Base-by-base conservation (phyloP, 2,797 vertebrate genomes). In the Phrynocephalus vlangalii region DNA sequence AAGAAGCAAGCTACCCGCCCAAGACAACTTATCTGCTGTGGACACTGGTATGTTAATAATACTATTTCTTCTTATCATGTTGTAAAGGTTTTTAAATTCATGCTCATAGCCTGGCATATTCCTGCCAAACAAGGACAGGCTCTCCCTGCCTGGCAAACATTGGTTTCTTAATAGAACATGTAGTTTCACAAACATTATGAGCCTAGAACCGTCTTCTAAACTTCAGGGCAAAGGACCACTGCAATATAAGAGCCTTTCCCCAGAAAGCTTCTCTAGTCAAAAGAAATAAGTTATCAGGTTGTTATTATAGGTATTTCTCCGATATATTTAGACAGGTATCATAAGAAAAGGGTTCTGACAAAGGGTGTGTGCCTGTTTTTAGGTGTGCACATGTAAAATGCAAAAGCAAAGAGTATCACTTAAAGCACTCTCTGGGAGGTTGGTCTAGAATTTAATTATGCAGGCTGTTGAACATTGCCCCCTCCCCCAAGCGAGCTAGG, bases 41-140 rank as follows among this genome's bases (percentile, higher is more conserved):
- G 78, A 85, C 87, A 88, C 84, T 24, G 63, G 83, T 88, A 56
- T 82, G 87, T 81, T 70, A 76, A 88, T 70, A 76, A 88, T 88
- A 85, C 71, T 88, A 82, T 44, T 82, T 88, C 76, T 82, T 72
- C 83, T 88, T 88, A 88, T 88, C 87, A 60, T 44, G 78, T 50
- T 85, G 83, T 63, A 85, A 81, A 88, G 87, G 87, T 88, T 71
- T 88, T 82, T 85, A 82, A 68, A 88, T 85, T 76, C 78, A 38
- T 75, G 71, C n/a, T 76, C 18, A 68, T 24, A 77, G 83, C 9
- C 16, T 85, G 63, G 50, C 78, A 82, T 68, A 38, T 30, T 66
- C 63, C 76, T 63, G 18, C 81, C 78, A 80, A 60, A 77, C 26
- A 82, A 73, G 68, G 73, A 63, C 26, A 81, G 16, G 56, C 15